Base-by-base conservation (phyloP, 2,797 vertebrate genomes). In the Heteromormyrus szaboi region DNA sequence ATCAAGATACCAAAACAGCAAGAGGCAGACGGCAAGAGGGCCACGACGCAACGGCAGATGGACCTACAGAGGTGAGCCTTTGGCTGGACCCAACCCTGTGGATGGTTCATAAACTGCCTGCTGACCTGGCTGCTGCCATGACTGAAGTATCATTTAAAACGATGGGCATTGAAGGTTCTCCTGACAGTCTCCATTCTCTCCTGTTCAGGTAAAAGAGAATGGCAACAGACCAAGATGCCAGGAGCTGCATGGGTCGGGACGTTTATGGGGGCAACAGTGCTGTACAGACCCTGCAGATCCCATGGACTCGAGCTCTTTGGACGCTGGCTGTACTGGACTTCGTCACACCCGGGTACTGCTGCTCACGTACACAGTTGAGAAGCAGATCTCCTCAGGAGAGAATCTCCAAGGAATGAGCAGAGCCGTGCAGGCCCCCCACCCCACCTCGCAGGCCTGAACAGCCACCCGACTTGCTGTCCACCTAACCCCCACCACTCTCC, bases 1-100 rank as follows among this genome's bases (percentile, higher is more conserved):
- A 96, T 96, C 95, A 99, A 99, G 97, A 95, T 97, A 95, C 97
- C 98, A 94, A 99, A 98, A 96, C 97, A 97, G 93, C 97, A 98
- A 62, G 90, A 91, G 72, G 89, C 92, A 91, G 96, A 97, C 93
- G 97, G 97, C 95, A 99, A 98, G 90, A 96, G 97, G 90, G 95
- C 96, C 90, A 97, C 96, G 91, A 94, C 97, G 94, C 98, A 99
- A 95, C 97, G 98, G 94, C 98, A 98, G 91, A 98, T 99, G n/a
- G 98, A 99, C 93, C 93, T 99, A 89, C 98, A 99, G 94, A 99
- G 99, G 99, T 99, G 91, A 54, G 88, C 8, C 8, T 8, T 4
- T 8, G 19, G 62, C 4, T 6, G 37, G 25, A 17, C n/a, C 4
- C 41, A 46, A 44, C 33, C 33, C 2, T 46, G 41, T 44, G 11